Evolutionary conservation across 2,797 vertebrate genomes (phyloP), one percentile per base, ranked within the genome.

Genomic region (Poliocrania exsul): DNA sequence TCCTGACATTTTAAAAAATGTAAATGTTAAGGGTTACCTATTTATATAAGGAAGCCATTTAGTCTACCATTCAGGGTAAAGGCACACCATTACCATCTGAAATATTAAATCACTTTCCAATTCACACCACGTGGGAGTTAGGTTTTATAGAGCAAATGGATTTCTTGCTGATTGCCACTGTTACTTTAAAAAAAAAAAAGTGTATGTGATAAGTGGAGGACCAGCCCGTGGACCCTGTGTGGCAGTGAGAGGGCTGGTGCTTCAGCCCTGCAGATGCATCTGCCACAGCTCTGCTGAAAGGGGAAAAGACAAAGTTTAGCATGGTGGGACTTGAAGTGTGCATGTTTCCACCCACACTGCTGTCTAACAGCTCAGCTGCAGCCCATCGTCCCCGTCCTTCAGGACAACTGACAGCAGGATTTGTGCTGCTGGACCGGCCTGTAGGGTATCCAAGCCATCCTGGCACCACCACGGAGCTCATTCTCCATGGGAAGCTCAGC

Each of bases 61-160:
- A 75, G 51, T 61, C 62, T 44, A 44, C 61, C 53, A 69, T 71
- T 83, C 81, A 69, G 69, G 53, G 53, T 82, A 80, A 65, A 80
- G 64, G 74, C 50, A 82, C 35, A 46, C 31, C 40, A 85, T 87
- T 92, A 78, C 69, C 57, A 89, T 54, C 51, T 13, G 13, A 92
- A 94, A 93, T 86, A 95, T 54, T 87, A 82, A 94, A 81, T 92
- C 44, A 70, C 86, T 71, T 91, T 54, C 61, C 69, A 51, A 51
- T 64, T 89, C 80, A 56, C 44, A 60, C 10, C 40, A n/a, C 2
- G 10, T 37, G 24, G 23, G 87, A 86, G 38, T 57, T 46, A 44
- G 29, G 53, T 70, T 92, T 53, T 53, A 49, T n/a, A 62, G 54
- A 75, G 85, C 19, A 94, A 85, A 84, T 71, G 44, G 31, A 73